Conservation (phyloP, 2,888 invertebrate species). For the Crepidodera aurea region DNA sequence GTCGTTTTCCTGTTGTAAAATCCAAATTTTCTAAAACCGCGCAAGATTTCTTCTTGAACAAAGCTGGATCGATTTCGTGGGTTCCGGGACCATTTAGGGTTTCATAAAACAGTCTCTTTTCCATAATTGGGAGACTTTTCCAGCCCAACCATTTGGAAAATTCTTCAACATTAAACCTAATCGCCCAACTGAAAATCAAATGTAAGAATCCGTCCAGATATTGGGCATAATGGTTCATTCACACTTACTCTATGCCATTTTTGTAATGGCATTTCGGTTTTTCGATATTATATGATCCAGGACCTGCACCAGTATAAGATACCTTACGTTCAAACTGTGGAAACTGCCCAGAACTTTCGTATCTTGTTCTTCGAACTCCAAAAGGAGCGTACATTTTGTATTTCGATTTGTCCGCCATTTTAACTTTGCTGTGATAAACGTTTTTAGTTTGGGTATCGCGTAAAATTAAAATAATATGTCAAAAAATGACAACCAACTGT, state of each 20-base stretch:
- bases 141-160: slow-evolving; percentile 46
- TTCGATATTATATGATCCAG: slow-evolving; percentile 42
- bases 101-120: slow-evolving; percentile 39
- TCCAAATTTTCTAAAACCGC: slow-evolving; percentile 36
- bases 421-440: too few relatives aligned
- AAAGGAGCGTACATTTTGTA: slow-evolving; percentile 42
- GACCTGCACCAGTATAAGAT: slow-evolving; percentile 43
- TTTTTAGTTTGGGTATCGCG: too few relatives aligned
- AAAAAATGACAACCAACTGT: too few relatives aligned
- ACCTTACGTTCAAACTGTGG: too few relatives aligned
- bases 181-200: slow-evolving; percentile 42
- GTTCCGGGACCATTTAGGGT: slow-evolving; percentile 45
- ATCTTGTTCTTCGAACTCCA: too few relatives aligned
- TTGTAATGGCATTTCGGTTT: slow-evolving; percentile 37
- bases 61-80: slow-evolving; percentile 38
- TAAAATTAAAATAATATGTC: too few relatives aligned
- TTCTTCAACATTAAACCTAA: slow-evolving; percentile 43
- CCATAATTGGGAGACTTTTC: slow-evolving; percentile 40
- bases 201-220: too few relatives aligned
- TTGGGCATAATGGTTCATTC: too few relatives aligned
- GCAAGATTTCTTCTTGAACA: slow-evolving; percentile 30
- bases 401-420: slow-evolving; percentile 12
- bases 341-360: too few relatives aligned
- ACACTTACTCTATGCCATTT: slow-evolving; percentile 38
- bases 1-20: slow-evolving; percentile 40